Conservation (phyloP, 2,797 vertebrate species). For the Crocidura indochinensis region DNA sequence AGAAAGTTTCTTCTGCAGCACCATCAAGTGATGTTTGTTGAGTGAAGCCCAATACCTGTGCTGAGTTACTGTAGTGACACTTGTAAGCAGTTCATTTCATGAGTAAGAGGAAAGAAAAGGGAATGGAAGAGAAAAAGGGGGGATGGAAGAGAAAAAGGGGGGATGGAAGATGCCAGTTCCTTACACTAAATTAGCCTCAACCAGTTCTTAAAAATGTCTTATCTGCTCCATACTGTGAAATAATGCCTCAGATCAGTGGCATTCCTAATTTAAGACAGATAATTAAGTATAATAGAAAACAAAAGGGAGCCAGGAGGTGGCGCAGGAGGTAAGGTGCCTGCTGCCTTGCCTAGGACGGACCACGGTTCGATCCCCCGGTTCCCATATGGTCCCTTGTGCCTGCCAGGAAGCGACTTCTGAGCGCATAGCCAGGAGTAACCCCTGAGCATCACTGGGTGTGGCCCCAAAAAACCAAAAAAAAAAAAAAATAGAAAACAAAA, state of each 20-base stretch:
- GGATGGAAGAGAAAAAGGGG: not conserved
- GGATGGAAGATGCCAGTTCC: constrained; percentile 75
- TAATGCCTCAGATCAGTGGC: constrained; percentile 43
- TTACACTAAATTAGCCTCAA: constrained; percentile 78
- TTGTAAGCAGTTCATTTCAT: constrained; percentile 75
- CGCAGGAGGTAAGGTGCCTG: no score
- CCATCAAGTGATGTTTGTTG: constrained; percentile 35
- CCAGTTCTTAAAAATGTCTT: constrained; percentile 78
- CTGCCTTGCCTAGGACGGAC: no score
- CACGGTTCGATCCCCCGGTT: no score
- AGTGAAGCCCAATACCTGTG: not conserved
- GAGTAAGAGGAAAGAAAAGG: constrained; percentile 24
- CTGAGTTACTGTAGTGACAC: constrained; percentile 26
- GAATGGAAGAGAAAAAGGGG: not conserved
- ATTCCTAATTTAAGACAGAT: constrained; percentile 73
- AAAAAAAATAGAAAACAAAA: no score
- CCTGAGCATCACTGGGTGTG: no score
- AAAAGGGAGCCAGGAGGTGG: no score
- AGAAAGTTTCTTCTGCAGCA: constrained; percentile 78
- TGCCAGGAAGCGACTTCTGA: no score
- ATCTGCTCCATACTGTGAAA: constrained; percentile 75
- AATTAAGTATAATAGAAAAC: not conserved
- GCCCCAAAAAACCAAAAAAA: no score
- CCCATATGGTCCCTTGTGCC: no score
- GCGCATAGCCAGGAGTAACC: no score